phyloP scores from a whole-genome alignment of 2,113 vertebrate species.

The Setophaga kirtlandii region DNA sequence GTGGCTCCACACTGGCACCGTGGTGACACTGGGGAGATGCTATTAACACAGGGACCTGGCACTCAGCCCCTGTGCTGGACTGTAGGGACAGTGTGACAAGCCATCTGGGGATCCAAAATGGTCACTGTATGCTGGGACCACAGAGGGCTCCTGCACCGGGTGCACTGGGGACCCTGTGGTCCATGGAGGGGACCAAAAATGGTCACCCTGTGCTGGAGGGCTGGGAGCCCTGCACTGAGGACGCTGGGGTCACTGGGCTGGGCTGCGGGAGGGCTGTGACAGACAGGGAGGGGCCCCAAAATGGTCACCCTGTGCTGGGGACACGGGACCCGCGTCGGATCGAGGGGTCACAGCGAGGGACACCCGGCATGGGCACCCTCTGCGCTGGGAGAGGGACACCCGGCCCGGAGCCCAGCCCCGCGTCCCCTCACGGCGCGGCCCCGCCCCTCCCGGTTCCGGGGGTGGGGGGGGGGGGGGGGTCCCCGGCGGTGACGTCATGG shows the following conservation, averaged over 20 bases:
- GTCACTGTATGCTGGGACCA: not conserved
- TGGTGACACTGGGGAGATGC: not conserved
- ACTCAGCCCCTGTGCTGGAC: not conserved
- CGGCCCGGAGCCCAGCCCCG: fast-evolving
- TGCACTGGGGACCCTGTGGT: not conserved
- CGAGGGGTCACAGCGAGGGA: fast-evolving
- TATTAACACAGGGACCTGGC: not conserved
- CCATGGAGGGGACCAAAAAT: not conserved
- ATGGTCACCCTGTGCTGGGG: not conserved
- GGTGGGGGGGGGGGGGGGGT: too few species aligned
- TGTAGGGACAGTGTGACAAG: not conserved
- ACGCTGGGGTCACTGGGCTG: not conserved
- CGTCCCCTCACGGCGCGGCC: fast-evolving
- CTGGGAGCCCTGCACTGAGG: not conserved
- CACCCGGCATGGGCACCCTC: fast-evolving
- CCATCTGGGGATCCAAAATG: too few species aligned
- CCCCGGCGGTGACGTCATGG: not conserved
- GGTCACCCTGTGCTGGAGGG: too few species aligned
- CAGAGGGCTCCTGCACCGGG: too few species aligned
- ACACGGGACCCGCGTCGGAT: fast-evolving
- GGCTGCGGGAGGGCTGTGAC: not conserved
- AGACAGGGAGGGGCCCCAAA: not conserved
- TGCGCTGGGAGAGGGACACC: not conserved
- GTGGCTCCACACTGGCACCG: fast-evolving
- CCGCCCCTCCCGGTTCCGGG: fast-evolving